Conservation (phyloP, 2,888 invertebrate species). For the Urechis unicinctus region DNA sequence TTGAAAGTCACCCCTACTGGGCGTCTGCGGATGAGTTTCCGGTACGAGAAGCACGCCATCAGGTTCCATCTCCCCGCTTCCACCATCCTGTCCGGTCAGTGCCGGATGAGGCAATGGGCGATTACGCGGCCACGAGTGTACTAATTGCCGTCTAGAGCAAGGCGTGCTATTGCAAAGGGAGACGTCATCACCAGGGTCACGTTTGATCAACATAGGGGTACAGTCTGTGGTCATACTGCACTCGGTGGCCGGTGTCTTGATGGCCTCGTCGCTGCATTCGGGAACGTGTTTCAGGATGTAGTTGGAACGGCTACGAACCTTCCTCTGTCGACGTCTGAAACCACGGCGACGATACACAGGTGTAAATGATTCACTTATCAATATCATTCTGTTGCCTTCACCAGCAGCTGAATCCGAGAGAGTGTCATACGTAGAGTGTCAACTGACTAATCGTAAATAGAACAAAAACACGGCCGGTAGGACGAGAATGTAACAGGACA, state of each 20-base stretch:
- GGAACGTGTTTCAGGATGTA: slow-evolving; percentile 15
- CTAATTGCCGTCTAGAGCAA: background rate
- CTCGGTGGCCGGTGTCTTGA: slow-evolving; percentile 1
- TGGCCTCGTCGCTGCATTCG: slow-evolving; percentile 4
- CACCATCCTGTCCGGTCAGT: background rate
- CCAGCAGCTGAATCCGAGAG: too few relatives aligned
- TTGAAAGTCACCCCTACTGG: background rate
- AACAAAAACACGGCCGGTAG: too few relatives aligned
- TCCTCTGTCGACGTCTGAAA: slow-evolving; percentile 16
- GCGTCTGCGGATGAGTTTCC: background rate
- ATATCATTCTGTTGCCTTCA: too few relatives aligned
- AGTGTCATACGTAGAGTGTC: too few relatives aligned
- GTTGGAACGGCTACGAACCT: slow-evolving; percentile 18
- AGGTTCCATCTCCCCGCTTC: background rate
- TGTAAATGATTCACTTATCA: too few relatives aligned
- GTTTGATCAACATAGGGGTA: slow-evolving; percentile 12
- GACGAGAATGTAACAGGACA: too few relatives aligned
- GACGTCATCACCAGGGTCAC: background rate
- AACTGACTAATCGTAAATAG: too few relatives aligned
- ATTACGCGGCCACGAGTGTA: slow-evolving; percentile 3
- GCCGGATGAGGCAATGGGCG: slow-evolving; percentile 7
- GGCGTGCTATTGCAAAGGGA: background rate
- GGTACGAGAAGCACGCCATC: background rate
- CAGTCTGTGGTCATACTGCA: slow-evolving; percentile 8
- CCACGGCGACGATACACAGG: too few relatives aligned